These are phyloP conservation scores for Tolypeutes matacus DNA, from an alignment of 2,797 vertebrate species.

Conservation along the genomic window DNA sequence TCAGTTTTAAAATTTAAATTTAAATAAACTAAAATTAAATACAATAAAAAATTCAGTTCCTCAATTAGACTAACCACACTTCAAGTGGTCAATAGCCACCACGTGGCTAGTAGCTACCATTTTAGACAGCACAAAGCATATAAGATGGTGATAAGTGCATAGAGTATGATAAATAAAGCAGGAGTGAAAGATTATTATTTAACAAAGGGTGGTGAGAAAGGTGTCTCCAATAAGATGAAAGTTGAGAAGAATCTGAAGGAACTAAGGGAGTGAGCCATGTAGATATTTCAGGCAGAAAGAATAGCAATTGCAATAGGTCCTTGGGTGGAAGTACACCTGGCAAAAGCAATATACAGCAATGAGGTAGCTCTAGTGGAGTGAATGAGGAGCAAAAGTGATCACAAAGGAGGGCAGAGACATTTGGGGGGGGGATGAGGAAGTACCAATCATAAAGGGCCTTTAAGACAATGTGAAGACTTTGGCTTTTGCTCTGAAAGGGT, in stretches of 20 bases:
- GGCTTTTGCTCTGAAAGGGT: neutral
- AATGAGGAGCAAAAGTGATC: neutral
- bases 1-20: constrained; percentile 34
- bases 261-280: neutral
- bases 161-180: neutral
- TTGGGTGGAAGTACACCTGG: neutral
- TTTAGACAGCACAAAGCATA: neutral
- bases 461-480: neutral
- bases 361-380: neutral
- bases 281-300: neutral
- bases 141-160: neutral
- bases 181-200: neutral
- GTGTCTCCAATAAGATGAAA: neutral
- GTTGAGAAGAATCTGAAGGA: neutral
- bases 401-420: neutral
- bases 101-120: neutral
- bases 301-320: neutral
- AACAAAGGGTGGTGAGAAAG: neutral
- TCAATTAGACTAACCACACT: constrained; percentile 46
- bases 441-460: neutral
- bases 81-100: neutral
- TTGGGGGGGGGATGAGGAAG: neutral
- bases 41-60: constrained; percentile 52
- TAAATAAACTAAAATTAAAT: constrained; percentile 18
- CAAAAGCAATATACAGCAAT: neutral